Evolutionary conservation across 2,888 invertebrate genomes (phyloP), one percentile per base, ranked within the genome.

Genomic region (Heliconius sara): DNA sequence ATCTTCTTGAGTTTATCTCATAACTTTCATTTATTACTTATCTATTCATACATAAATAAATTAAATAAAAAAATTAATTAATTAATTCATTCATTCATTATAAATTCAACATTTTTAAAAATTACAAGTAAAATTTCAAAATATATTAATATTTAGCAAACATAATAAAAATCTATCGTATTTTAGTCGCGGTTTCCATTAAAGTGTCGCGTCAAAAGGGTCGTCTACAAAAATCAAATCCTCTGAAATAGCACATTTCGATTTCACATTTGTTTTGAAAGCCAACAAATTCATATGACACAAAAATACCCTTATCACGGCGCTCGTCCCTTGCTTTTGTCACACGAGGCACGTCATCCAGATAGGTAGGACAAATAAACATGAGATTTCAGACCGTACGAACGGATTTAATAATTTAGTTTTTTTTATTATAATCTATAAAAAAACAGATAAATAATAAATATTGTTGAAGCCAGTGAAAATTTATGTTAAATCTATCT

Each of bases 291-390:
- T 77, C 60, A 13, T 43, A 27, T 77, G 76, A 77, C 77, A 65
- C 65, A 77, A 71, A n/a, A 39, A 86, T 73, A 74, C 79, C 74
- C 78, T 74, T 74, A 68, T 78, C 74, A 74, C 43, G 34, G 66
- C 43, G 6, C 22, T 57, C 47, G 63, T 77, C 77, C 77, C 52
- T 77, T 71, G 63, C 39, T 71, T n/a, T 72, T 65, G 71, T 72
- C 22, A 70, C 43, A 30, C 25, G n/a, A 39, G 60, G 30, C 65
- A 47, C 22, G 63, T 71, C 77, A 72, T 72, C 71, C 16, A 77
- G 27, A 68, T 77, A 16, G 30, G 66, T 22, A 3, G 30, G 30
- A 66, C n/a, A 76, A 52, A 67, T 30, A 76, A 52, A 68, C 39
- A 47, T 39, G 25, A 34, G 34, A 39, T 60, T 25, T 60, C 4